A percentile compares a stretch with the other conserved stretches of the same genome.
Conservation (phyloP, 2,797 vertebrate species). For the Falco novaeseelandiae region DNA sequence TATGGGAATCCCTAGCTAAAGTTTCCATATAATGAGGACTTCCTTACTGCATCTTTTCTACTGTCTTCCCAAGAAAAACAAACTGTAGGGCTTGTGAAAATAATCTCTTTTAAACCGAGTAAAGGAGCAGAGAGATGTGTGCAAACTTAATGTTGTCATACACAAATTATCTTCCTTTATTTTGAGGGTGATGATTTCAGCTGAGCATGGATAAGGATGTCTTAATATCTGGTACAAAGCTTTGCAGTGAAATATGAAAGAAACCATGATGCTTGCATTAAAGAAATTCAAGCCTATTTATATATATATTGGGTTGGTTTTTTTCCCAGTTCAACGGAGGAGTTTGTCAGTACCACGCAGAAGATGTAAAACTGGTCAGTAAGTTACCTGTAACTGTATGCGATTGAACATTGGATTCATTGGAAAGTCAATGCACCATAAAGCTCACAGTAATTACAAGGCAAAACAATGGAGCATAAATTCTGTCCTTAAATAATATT, state of each 20-base stretch:
- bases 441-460: neutral
- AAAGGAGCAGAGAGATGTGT: neutral
- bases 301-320: neutral
- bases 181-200: neutral
- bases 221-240: neutral
- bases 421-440: neutral
- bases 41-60: neutral
- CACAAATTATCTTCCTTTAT: neutral
- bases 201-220: neutral
- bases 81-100: neutral
- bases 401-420: neutral
- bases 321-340: neutral
- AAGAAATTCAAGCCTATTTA: neutral
- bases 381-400: neutral
- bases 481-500: neutral
- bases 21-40: neutral
- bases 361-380: neutral
- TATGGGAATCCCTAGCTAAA: neutral
- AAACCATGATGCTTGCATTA: neutral
- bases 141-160: neutral
- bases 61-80: neutral
- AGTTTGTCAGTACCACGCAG: neutral
- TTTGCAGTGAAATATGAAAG: neutral
- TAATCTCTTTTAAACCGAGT: neutral
- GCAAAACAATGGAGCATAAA: neutral